A percentile compares a stretch with the other conserved stretches of the same genome.
phyloP scores from a whole-genome alignment of 2,888 invertebrate genomes.

The Teleiodes luculella region DNA sequence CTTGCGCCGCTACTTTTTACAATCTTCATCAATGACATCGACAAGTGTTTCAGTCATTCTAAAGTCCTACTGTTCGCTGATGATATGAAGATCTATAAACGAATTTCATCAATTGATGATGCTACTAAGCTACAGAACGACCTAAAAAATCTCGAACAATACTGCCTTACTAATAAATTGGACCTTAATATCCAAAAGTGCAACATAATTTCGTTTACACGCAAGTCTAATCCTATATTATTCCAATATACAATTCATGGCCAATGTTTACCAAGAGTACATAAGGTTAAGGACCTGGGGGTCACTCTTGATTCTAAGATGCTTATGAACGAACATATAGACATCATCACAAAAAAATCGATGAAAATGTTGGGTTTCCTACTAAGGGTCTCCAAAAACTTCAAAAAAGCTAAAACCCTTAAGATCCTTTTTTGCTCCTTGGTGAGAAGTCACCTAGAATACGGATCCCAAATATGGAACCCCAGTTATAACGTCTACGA shows the following conservation, averaged over 20 bases:
- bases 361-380: too few relatives aligned
- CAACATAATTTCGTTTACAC: neutral
- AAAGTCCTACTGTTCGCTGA: conserved; percentile 14
- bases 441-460: neutral
- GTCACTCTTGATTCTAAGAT: neutral
- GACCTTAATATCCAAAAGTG: conserved; percentile 19
- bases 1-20: neutral
- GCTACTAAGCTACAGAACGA: conserved; percentile 12
- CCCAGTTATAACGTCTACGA: neutral
- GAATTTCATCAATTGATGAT: neutral
- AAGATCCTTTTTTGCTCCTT: neutral
- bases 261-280: neutral
- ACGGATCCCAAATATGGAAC: neutral
- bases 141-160: conserved; percentile 12
- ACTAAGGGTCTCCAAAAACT: too few relatives aligned
- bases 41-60: conserved; percentile 2
- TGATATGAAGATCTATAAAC: conserved; percentile 18
- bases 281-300: neutral
- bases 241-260: neutral
- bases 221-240: neutral
- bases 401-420: neutral
- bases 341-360: too few relatives aligned
- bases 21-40: neutral
- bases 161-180: conserved; percentile 14
- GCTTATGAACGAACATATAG: neutral